phyloP scores from a whole-genome alignment of 2,888 invertebrate species.

The Parnassius apollo region DNA sequence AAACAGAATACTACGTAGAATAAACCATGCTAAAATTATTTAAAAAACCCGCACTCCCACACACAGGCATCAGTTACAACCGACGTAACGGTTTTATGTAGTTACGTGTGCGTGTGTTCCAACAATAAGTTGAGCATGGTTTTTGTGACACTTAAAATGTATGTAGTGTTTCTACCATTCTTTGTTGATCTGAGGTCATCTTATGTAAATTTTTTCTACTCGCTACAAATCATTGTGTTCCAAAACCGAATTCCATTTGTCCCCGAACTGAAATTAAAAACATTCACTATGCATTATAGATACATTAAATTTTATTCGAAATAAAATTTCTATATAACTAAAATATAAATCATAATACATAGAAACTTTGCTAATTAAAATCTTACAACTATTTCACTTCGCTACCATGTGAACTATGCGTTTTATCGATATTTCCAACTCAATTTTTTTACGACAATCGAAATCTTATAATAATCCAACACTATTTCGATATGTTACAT shows the following conservation, averaged over 20 bases:
- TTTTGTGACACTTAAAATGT: too few species aligned
- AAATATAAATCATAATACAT: slow-evolving; percentile 44
- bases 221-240: neutral
- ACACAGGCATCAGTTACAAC: too few species aligned
- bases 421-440: slow-evolving; percentile 30
- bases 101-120: too few species aligned
- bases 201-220: neutral
- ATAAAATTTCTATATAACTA: slow-evolving; percentile 30
- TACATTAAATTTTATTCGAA: slow-evolving; percentile 44
- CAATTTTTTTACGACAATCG: slow-evolving; percentile 20
- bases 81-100: too few species aligned
- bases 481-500: too few species aligned
- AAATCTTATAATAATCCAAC: neutral
- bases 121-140: too few species aligned
- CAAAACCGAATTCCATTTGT: slow-evolving; percentile 2
- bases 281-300: slow-evolving; percentile 1
- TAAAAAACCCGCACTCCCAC: too few species aligned
- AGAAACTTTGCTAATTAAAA: slow-evolving; percentile 40
- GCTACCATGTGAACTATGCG: slow-evolving; percentile 3
- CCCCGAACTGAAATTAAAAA: slow-evolving; percentile 3
- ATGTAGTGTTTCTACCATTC: too few species aligned
- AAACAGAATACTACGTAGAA: neutral
- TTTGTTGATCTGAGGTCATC: too few species aligned
- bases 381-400: slow-evolving; percentile 34
- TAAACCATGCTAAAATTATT: neutral